Percentiles rank a stretch among this genome's conserved stretches.
Conservation (phyloP, 2,797 vertebrate species). For the Gymnothorax reevesii region DNA sequence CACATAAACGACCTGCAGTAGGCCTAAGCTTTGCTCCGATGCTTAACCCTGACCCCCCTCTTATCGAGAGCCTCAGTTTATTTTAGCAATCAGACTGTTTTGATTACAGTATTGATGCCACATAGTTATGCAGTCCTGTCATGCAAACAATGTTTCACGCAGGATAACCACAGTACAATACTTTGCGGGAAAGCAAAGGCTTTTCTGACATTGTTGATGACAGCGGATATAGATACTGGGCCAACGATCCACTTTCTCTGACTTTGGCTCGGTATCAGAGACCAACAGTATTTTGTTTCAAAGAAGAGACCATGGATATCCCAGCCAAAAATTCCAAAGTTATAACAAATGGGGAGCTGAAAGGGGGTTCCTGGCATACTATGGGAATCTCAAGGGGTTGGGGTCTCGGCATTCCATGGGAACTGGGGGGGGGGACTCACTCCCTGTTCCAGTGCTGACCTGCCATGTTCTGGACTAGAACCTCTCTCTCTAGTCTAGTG, state of each 20-base stretch:
- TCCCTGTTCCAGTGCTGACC: neutral
- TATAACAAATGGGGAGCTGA: neutral
- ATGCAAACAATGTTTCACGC: slow-evolving; percentile 46
- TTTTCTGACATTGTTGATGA: slow-evolving; percentile 53
- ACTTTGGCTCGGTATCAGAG: slow-evolving; percentile 35
- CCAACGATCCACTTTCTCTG: slow-evolving; percentile 34
- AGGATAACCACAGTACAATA: slow-evolving; percentile 42
- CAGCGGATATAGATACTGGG: slow-evolving; percentile 44
- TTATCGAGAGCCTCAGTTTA: slow-evolving; percentile 31
- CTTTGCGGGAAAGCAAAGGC: slow-evolving; percentile 40
- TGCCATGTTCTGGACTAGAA: neutral
- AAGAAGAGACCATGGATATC: neutral
- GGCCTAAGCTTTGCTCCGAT: slow-evolving; percentile 49
- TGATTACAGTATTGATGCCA: slow-evolving; percentile 40
- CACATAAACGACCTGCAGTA: slow-evolving; percentile 56
- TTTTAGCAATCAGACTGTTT: slow-evolving; percentile 47
- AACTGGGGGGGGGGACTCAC: too few relatives aligned
- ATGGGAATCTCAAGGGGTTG: too few relatives aligned
- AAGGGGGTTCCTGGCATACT: neutral
- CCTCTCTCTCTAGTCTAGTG: neutral
- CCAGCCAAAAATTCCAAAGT: neutral
- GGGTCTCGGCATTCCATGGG: too few relatives aligned
- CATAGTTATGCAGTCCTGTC: slow-evolving; percentile 46
- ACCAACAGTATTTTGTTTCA: neutral
- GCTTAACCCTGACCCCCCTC: slow-evolving; percentile 17